These are phyloP conservation scores for Agonum fuliginosum DNA, from an alignment of 2,888 invertebrate genomes.

Conservation along the genomic window DNA sequence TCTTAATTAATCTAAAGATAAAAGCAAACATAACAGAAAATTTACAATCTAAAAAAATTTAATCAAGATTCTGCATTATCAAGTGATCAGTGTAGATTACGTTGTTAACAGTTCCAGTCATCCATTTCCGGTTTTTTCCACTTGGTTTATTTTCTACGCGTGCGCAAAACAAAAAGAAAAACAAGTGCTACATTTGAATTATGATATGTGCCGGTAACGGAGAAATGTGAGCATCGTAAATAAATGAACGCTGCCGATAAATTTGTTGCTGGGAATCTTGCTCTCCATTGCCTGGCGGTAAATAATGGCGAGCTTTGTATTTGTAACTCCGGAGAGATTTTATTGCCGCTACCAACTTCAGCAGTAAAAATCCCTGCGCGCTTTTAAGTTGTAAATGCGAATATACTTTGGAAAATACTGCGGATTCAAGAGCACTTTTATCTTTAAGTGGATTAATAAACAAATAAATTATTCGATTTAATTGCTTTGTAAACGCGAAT, in stretches of 20 bases:
- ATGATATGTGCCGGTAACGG: conserved; percentile 31
- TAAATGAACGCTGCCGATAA: conserved; percentile 40
- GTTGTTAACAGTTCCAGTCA: conserved; percentile 33
- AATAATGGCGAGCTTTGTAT: conserved; percentile 32
- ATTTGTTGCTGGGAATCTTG: conserved; percentile 12
- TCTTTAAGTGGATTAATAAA: neutral
- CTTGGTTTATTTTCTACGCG: conserved; percentile 13
- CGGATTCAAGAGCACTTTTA: conserved; percentile 1
- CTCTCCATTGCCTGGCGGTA: neutral
- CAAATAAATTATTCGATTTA: conserved; percentile 25
- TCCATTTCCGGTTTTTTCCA: conserved; percentile 40
- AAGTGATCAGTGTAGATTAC: conserved; percentile 40
- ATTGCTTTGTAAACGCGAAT: conserved; percentile 2
- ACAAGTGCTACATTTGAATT: conserved; percentile 33
- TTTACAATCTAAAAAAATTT: conserved; percentile 21
- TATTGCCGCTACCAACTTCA: conserved; percentile 26
- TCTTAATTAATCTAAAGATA: conserved; percentile 23
- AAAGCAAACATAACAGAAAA: conserved; percentile 22
- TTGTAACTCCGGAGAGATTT: neutral
- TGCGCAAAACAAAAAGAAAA: conserved; percentile 35
- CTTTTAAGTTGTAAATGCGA: too few relatives aligned
- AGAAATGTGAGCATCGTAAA: conserved; percentile 40
- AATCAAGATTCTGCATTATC: conserved; percentile 23
- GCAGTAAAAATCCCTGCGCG: conserved; percentile 9
- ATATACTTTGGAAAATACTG: neutral